These are phyloP conservation scores for Trematocara unimaculatum DNA, from an alignment of 2,113 vertebrate species.

Conservation along the genomic window DNA sequence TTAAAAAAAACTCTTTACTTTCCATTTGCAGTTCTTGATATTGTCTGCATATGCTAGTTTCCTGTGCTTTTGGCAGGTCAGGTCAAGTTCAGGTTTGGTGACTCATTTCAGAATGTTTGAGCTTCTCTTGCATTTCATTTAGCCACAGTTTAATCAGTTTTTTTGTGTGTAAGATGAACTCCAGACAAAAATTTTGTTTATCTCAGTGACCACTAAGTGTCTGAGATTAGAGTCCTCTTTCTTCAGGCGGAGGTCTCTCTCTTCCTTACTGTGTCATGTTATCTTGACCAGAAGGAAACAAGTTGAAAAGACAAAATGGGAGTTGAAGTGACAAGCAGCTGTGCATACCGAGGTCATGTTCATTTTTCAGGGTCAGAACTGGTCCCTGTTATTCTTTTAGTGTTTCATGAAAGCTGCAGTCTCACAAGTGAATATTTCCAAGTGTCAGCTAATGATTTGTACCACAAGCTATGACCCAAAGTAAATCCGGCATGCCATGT, in stretches of 20 bases:
- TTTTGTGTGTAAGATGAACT: background rate
- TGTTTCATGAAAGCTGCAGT: slow-evolving; percentile 12
- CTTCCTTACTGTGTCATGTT: background rate
- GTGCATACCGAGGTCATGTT: slow-evolving; percentile 36
- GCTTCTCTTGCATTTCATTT: background rate
- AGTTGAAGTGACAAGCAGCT: slow-evolving; percentile 54
- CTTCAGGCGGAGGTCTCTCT: background rate
- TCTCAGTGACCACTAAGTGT: background rate
- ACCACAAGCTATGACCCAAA: slow-evolving; percentile 26
- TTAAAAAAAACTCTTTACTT: background rate
- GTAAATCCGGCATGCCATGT: slow-evolving; percentile 39
- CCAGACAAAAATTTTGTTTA: slow-evolving; percentile 2
- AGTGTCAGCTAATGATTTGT: slow-evolving; percentile 55
- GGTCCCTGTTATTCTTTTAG: slow-evolving; percentile 2
- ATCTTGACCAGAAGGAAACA: slow-evolving; percentile 12
- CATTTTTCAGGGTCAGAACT: slow-evolving; percentile 15
- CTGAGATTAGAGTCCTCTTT: slow-evolving; percentile 1
- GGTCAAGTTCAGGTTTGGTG: background rate
- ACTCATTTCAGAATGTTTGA: background rate
- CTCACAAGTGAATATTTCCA: slow-evolving; percentile 14
- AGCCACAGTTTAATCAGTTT: background rate
- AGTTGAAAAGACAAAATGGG: slow-evolving; percentile 16
- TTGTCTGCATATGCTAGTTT: background rate
- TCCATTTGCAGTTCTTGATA: background rate
- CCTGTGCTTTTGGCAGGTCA: background rate